Evolutionary conservation across 1,140 invertebrate species (phyloP), one percentile per base, ranked within the genome.

Genomic region (Drosophila nannoptera): DNA sequence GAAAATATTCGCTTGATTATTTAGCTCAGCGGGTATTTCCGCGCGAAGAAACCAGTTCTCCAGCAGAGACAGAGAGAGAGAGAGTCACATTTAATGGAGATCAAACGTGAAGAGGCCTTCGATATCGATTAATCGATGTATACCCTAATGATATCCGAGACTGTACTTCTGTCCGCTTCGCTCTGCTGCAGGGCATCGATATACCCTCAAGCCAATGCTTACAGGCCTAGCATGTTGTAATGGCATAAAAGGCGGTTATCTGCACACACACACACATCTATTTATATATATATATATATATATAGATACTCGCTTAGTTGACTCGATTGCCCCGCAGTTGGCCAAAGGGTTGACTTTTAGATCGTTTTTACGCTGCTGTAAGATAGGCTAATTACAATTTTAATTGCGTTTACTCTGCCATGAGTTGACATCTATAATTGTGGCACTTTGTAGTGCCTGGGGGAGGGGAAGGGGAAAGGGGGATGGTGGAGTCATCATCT

Each of bases 321-420:
- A n/a, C n/a, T n/a, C n/a, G n/a, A n/a, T n/a, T n/a, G n/a, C n/a
- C n/a, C n/a, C 35, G 52, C 12, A 12, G 29, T 43, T 8, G 48
- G n/a, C 31, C 38, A 69, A 63, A 69, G 36, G 50, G 43, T 33
- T 42, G 42, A 7, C 7, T 5, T 16, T 29, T 29, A 3, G 50
- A 68, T 69, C 50, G 31, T 38, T 54, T 50, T 35, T n/a, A 2
- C 31, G 12, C 42, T 32, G 7, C 14, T 58, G 48, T 52, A 45
- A 50, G 46, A 61, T 54, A 49, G 38, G 45, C 59, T 72, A 78
- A 81, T 78, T 65, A 61, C 53, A 53, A 14, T 36, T 11, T n/a
- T 62, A 73, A 80, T 76, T 70, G 68, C 55, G 38, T 35, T 59
- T 48, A 43, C 58, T 55, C 53, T 59, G 14, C 53, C 77, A 76